A percentile compares a stretch with the other conserved stretches of the same genome.
phyloP scores from a whole-genome alignment of 1,140 invertebrate species.

The Sycophila sp. region DNA sequence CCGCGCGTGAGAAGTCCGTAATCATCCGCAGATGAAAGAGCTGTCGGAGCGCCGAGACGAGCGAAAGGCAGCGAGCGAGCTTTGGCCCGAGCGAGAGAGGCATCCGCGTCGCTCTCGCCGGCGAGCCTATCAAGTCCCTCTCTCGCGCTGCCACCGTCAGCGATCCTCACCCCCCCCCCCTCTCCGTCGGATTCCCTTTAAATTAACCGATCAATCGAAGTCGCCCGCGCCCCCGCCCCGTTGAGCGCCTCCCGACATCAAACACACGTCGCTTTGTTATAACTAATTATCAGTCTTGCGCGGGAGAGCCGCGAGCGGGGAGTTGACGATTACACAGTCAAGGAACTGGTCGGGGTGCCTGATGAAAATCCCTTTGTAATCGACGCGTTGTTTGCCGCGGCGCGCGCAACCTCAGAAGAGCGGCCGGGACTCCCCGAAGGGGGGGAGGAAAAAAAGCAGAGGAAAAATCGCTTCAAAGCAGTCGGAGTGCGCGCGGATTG shows the following conservation, averaged over 20 bases:
- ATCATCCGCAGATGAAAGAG: constrained; percentile 67
- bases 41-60: constrained; percentile 63
- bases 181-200: constrained; percentile 52
- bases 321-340: constrained; percentile 13
- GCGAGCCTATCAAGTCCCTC: constrained; percentile 35
- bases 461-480: not conserved
- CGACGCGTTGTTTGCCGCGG: not conserved
- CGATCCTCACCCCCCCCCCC: constrained; percentile 52
- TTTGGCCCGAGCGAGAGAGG: constrained; percentile 31
- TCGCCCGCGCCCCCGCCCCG: constrained; percentile 34
- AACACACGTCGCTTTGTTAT: constrained; percentile 61
- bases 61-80: constrained; percentile 51
- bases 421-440: too few relatives aligned
- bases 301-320: not conserved
- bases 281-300: constrained; percentile 57
- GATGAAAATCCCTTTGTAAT: constrained; percentile 44
- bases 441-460: not conserved
- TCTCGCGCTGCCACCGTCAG: constrained; percentile 43
- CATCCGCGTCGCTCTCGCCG: constrained; percentile 49
- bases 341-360: constrained; percentile 1
- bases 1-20: constrained; percentile 50
- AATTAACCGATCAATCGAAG: constrained; percentile 65
- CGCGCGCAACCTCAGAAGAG: too few relatives aligned
- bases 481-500: not conserved
- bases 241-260: constrained; percentile 47